phyloP scores from a whole-genome alignment of 2,113 vertebrate genomes.

The Nematolebias whitei region DNA sequence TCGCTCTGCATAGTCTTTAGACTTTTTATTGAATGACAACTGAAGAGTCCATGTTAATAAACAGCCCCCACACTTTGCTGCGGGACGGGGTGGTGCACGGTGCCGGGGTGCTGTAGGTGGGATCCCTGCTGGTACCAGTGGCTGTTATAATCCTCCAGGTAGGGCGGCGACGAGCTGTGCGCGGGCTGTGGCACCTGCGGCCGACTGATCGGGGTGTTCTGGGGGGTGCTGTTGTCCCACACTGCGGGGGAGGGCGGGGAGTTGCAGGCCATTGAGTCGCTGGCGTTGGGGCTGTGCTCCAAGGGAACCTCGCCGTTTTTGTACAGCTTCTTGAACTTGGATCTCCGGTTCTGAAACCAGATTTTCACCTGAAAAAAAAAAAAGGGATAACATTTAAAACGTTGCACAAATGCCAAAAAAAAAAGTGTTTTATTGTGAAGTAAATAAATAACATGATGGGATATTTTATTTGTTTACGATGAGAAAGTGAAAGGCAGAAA shows the following conservation, averaged over 20 bases:
- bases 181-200: constrained; percentile 86
- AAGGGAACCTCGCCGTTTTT: constrained; percentile 95
- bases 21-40: constrained; percentile 47
- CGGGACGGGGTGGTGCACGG: constrained; percentile 89
- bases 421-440: background rate
- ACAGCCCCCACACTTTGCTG: constrained; percentile 89
- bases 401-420: background rate
- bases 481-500: background rate
- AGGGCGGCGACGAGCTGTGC: constrained; percentile 90
- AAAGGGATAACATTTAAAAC: background rate
- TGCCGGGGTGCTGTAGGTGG: constrained; percentile 88
- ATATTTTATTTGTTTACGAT: background rate
- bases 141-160: constrained; percentile 92
- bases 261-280: constrained; percentile 98
- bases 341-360: constrained; percentile 98
- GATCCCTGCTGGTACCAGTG: constrained; percentile 95
- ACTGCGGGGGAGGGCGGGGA: constrained; percentile 91
- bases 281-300: constrained; percentile 97
- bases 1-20: constrained; percentile 66
- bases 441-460: background rate
- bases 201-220: constrained; percentile 82
- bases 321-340: constrained; percentile 99
- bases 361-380: constrained; percentile 88
- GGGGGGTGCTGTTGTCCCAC: constrained; percentile 90
- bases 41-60: constrained; percentile 83